phyloP scores from a whole-genome alignment of 1,140 invertebrate species.

The Prorops nasuta region DNA sequence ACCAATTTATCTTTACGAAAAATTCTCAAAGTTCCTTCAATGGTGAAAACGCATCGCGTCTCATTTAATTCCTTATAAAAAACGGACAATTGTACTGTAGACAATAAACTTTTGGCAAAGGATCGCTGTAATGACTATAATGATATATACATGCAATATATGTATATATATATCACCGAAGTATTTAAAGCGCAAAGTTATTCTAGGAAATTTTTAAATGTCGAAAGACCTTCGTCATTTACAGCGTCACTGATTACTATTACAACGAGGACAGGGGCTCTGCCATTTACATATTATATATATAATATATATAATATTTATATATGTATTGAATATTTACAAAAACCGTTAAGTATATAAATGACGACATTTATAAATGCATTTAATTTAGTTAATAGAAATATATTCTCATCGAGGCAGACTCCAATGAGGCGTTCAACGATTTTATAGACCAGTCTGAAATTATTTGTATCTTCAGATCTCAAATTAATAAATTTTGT shows the following conservation, averaged over 20 bases:
- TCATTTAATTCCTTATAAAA: too few species aligned
- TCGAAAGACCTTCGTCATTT: background rate
- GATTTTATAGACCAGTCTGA: too few species aligned
- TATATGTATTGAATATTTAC: conserved; percentile 6
- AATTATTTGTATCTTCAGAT: too few species aligned
- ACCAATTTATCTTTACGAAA: too few species aligned
- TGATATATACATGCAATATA: background rate
- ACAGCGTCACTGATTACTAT: background rate
- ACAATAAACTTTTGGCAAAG: background rate
- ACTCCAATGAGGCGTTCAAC: too few species aligned
- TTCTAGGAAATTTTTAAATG: background rate
- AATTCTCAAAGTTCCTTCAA: too few species aligned
- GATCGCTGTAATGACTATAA: background rate
- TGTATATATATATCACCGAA: background rate
- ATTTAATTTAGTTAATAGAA: background rate
- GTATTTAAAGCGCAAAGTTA: conserved; percentile 1
- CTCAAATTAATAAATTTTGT: too few species aligned
- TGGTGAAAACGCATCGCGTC: too few species aligned
- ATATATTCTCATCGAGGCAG: background rate
- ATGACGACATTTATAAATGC: conserved; percentile 3
- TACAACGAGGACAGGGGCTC: background rate
- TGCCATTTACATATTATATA: conserved; percentile 1
- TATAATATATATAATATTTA: background rate
- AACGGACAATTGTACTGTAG: background rate
- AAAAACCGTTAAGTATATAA: conserved; percentile 1